A percentile compares a stretch with the other conserved stretches of the same genome.
Evolutionary conservation across 2,797 vertebrate genomes (phyloP).

Genomic region (Adrianichthys oophorus): DNA sequence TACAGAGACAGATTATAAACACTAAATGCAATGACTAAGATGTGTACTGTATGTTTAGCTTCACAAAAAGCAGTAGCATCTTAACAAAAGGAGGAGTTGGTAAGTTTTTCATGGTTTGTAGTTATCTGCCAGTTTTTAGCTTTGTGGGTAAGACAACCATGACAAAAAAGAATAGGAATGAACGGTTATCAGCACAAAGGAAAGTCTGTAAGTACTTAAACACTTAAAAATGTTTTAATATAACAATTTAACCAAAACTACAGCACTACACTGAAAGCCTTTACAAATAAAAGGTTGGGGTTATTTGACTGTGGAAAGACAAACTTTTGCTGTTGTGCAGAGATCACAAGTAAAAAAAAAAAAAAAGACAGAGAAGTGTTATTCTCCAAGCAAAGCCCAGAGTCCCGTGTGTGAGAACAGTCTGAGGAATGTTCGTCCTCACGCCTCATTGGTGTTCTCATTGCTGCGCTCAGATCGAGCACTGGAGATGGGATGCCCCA

Average conservation of each 20-base stretch:
- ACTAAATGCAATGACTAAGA: no score
- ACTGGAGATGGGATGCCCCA: conserved; percentile 71
- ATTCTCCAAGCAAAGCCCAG: conserved; percentile 53
- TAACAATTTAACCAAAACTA: conserved; percentile 7
- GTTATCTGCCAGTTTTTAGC: no score
- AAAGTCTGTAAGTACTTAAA: no score
- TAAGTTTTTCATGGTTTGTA: no score
- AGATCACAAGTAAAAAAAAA: conserved; percentile 42
- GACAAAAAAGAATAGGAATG: no score
- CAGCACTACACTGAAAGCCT: conserved; percentile 52
- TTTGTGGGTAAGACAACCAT: no score
- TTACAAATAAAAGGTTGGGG: conserved; percentile 36
- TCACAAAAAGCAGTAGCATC: no score
- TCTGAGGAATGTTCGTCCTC: conserved; percentile 79
- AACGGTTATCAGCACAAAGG: no score
- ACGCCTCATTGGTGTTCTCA: conserved; percentile 80
- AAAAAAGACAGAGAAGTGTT: conserved; percentile 49
- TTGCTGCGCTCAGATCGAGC: conserved; percentile 61
- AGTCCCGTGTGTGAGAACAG: conserved; percentile 64
- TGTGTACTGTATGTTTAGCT: no score
- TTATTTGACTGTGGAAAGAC: conserved; percentile 43
- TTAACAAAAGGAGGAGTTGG: no score
- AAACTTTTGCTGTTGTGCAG: conserved; percentile 51
- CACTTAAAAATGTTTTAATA: no score
- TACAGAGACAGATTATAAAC: no score